Evolutionary conservation across 2,797 vertebrate genomes (phyloP), one percentile per base, ranked within the genome.

Genomic region (Chlorospingus semifuscus): DNA sequence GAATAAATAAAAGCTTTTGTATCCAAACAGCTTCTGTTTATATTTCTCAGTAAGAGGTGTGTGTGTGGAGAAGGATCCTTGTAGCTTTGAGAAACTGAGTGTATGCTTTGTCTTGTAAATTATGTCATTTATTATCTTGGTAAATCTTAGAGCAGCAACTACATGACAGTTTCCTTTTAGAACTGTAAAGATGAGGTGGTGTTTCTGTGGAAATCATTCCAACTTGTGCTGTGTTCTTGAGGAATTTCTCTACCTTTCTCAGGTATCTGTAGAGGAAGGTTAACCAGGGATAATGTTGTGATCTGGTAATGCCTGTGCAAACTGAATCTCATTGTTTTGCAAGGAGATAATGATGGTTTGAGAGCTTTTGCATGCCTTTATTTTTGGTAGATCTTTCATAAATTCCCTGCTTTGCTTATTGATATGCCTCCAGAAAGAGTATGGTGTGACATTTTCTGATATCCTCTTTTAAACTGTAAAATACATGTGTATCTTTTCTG

Each of bases 21-120:
- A 78, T 91, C 83, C 37, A 83, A 83, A 78, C 36, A 91, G 65
- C 61, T 92, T 85, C 84, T 96, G 81, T 93, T 93, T 95, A 71
- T 77, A 39, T 85, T 95, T 88, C 59, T 84, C 47, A 66, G 65
- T 78, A 63, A 83, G 91, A 87, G 53, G 32, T 41, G 57, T 84
- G 52, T 68, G 27, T 55, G 11, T 49, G 46, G 56, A 79, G 55
- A 68, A 50, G 56, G 64, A 55, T 89, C 88, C 90, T 86, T 80
- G 20, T 47, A 89, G 76, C 39, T 92, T 79, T 89, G 68, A 78
- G 83, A 86, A 93, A 41, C 59, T 8, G 56, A 76, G 61, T 77
- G 36, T 17, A 7, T n/a, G 42, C 30, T 85, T 83, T 92, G 10
- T 88, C 50, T 87, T 68, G 70, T 90, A 82, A 93, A 93, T 92